phyloP scores from a whole-genome alignment of 2,113 vertebrate genomes.

The Canis aureus region DNA sequence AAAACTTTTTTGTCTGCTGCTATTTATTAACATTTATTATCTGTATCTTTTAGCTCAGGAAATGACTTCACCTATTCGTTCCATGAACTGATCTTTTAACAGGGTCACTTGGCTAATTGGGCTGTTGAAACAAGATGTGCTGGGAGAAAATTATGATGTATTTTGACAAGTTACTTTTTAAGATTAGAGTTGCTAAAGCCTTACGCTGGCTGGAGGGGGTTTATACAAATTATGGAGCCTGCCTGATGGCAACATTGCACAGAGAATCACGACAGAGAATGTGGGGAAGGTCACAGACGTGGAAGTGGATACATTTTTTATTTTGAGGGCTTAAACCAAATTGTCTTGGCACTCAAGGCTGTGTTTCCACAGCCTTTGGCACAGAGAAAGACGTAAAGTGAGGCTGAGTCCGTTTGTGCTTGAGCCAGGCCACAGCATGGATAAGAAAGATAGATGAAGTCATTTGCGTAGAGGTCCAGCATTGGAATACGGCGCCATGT shows the following conservation, averaged over 20 bases:
- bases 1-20: slow-evolving; percentile 88
- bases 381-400: slow-evolving; percentile 46
- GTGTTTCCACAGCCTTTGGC: slow-evolving; percentile 32
- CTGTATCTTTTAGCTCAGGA: slow-evolving; percentile 90
- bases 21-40: slow-evolving; percentile 87
- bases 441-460: slow-evolving; percentile 79
- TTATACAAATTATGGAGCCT: slow-evolving; percentile 69
- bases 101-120: slow-evolving; percentile 85
- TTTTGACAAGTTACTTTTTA: slow-evolving; percentile 83
- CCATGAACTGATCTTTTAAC: slow-evolving; percentile 84
- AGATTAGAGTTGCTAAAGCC: slow-evolving; percentile 79
- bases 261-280: slow-evolving; percentile 59
- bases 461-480: slow-evolving; percentile 81
- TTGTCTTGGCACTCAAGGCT: slow-evolving; percentile 50
- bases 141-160: slow-evolving; percentile 56
- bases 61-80: slow-evolving; percentile 86
- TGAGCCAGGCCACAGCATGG: slow-evolving; percentile 52
- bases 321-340: slow-evolving; percentile 48
- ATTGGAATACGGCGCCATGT: slow-evolving; percentile 59
- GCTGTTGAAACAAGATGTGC: slow-evolving; percentile 83
- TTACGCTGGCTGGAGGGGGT: slow-evolving; percentile 78
- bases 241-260: slow-evolving; percentile 74
- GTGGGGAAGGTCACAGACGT: slow-evolving; percentile 23
- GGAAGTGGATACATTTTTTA: slow-evolving; percentile 33
- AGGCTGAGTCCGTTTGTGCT: background rate